Percentiles rank a stretch among this genome's conserved stretches.
phyloP scores from a whole-genome alignment of 2,113 vertebrate species.

The Struthidea cinerea region DNA sequence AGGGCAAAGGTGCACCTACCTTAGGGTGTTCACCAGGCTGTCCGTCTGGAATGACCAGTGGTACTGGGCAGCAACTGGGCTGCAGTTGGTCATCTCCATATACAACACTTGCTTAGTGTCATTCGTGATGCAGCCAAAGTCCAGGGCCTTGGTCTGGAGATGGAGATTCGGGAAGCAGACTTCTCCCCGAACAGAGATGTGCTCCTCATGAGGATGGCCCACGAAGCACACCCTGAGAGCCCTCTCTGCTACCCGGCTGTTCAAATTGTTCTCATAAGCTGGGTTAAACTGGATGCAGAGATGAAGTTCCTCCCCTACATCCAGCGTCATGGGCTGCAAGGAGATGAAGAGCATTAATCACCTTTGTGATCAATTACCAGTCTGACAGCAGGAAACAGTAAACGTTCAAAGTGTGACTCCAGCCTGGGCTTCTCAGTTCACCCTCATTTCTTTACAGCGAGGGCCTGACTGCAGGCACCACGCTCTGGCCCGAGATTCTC shows the following conservation, averaged over 20 bases:
- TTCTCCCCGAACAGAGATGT: slow-evolving; percentile 72
- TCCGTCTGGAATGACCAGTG: slow-evolving; percentile 77
- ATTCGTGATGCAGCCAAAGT: slow-evolving; percentile 89
- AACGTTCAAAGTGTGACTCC: background rate
- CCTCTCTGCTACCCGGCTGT: slow-evolving; percentile 69
- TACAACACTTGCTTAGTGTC: slow-evolving; percentile 66
- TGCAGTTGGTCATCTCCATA: slow-evolving; percentile 81
- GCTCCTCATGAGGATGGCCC: slow-evolving; percentile 79
- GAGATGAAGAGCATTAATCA: background rate
- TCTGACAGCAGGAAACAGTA: background rate
- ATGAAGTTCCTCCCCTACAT: slow-evolving; percentile 50
- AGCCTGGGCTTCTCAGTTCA: rapidly evolving
- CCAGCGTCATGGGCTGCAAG: slow-evolving; percentile 73
- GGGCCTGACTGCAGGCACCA: background rate
- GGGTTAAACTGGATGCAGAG: slow-evolving; percentile 83
- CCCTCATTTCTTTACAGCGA: background rate
- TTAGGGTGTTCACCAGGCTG: slow-evolving; percentile 16
- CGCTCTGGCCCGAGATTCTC: rapidly evolving
- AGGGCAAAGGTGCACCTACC: slow-evolving; percentile 58
- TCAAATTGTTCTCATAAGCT: slow-evolving; percentile 37
- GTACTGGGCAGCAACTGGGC: slow-evolving; percentile 77
- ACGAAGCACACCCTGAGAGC: slow-evolving; percentile 73
- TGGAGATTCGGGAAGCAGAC: slow-evolving; percentile 84
- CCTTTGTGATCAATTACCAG: background rate
- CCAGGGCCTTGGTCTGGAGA: slow-evolving; percentile 71